Evolutionary conservation across 2,888 invertebrate genomes (phyloP), one percentile per base, ranked within the genome.

Genomic region (Actias luna): DNA sequence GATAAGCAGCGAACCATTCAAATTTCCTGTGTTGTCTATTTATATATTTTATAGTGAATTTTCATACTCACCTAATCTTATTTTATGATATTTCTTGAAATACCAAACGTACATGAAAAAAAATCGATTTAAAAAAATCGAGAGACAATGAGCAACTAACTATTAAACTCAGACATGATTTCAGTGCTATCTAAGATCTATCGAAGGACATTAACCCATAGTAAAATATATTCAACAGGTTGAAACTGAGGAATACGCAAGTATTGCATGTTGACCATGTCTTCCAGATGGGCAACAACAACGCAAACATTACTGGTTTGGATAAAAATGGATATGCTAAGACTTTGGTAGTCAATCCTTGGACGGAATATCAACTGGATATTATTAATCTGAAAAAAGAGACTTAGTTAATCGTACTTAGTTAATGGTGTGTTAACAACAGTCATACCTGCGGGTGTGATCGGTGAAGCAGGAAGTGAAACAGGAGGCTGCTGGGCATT

Each of bases 391-490:
- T 33, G 4, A 33, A 7, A 33, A n/a, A n/a, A n/a, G n/a, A n/a
- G n/a, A n/a, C n/a, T n/a, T n/a, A n/a, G n/a, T n/a, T n/a, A n/a
- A n/a, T n/a, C n/a, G n/a, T n/a, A n/a, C n/a, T n/a, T n/a, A n/a
- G n/a, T n/a, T n/a, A n/a, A n/a, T n/a, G n/a, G n/a, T n/a, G n/a
- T n/a, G n/a, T n/a, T n/a, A n/a, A n/a, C n/a, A n/a, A 16, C 25
- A 50, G 25, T 25, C 80, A 78, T 74, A 94, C 95, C 94, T 75
- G 93, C 89, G 33, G 94, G 93, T 5, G 94, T 93, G 72, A 94
- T 89, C 1, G 93, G 93, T 58, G 93, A 84, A 60, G 92, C 81
- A 12, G 87, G 74, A 4, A 83, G 80, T 4, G 88, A 77, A 3
- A 78, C 77, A 0, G 89, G 77, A 10, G 83, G 75, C 60, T 84